Conservation (phyloP, 2,888 invertebrate genomes). For the Ptilodon capucinus region DNA sequence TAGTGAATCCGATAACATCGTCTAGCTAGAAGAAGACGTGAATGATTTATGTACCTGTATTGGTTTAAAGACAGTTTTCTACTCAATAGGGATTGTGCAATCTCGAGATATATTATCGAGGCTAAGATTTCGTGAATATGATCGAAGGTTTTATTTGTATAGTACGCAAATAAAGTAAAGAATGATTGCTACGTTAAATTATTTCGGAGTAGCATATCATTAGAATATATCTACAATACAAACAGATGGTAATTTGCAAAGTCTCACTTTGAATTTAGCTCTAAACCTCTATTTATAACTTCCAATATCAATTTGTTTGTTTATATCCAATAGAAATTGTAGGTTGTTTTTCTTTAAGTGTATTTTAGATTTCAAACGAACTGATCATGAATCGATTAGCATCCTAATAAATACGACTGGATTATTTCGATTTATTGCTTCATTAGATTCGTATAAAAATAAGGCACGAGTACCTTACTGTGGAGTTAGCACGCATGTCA, state of each 20-base stretch:
- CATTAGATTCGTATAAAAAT: not conserved
- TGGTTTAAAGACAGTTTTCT: constrained; percentile 11
- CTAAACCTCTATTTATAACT: not conserved
- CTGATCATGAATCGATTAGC: not conserved
- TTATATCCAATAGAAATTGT: not conserved
- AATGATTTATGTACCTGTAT: constrained; percentile 7
- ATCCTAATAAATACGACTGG: not conserved
- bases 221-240: not conserved
- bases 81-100: constrained; percentile 7
- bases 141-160: constrained; percentile 19
- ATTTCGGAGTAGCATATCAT: not conserved
- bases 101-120: constrained; percentile 13
- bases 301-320: not conserved
- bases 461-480: not conserved
- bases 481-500: no score
- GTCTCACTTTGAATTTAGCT: not conserved
- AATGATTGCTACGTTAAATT: constrained; percentile 15
- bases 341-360: not conserved
- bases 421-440: not conserved
- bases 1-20: constrained; percentile 14
- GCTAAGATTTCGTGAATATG: constrained; percentile 19
- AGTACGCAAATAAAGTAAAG: constrained; percentile 7
- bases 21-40: constrained; percentile 14
- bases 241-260: not conserved
- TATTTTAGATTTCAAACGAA: not conserved